Conservation (phyloP, 2,113 vertebrate genomes). For the Astatotilapia flaviijosephi region DNA sequence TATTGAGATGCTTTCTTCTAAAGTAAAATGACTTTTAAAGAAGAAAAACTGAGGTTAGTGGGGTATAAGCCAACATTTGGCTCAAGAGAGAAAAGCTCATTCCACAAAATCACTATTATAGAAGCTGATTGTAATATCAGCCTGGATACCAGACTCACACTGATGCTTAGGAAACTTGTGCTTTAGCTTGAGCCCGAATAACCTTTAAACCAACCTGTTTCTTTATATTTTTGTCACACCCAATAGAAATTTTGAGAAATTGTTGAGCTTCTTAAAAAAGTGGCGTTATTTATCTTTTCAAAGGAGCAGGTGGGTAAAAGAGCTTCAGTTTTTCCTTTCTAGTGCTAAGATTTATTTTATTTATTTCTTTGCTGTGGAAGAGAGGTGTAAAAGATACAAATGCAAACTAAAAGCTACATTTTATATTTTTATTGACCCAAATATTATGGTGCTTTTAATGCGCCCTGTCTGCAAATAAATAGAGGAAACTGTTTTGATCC, state of each 20-base stretch:
- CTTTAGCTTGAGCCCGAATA: not conserved
- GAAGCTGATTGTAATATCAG: not conserved
- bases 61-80: not conserved
- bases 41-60: not conserved
- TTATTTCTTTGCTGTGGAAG: not conserved
- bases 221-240: constrained; percentile 17
- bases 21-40: not conserved
- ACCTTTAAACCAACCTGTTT: not conserved
- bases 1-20: not conserved
- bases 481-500: not conserved
- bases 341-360: constrained; percentile 1
- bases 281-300: not conserved
- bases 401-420: not conserved
- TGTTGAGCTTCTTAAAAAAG: not conserved
- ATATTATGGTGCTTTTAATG: not conserved
- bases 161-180: not conserved
- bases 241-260: not conserved
- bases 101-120: not conserved
- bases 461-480: not conserved
- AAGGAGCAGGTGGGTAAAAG: not conserved
- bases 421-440: not conserved
- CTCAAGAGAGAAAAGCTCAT: not conserved
- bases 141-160: not conserved
- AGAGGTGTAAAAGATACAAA: not conserved
- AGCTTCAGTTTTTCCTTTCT: not conserved